Percentiles rank a stretch among this genome's conserved stretches.
Evolutionary conservation across 1,140 invertebrate genomes (phyloP).

Genomic region (Monochamus saltuarius): DNA sequence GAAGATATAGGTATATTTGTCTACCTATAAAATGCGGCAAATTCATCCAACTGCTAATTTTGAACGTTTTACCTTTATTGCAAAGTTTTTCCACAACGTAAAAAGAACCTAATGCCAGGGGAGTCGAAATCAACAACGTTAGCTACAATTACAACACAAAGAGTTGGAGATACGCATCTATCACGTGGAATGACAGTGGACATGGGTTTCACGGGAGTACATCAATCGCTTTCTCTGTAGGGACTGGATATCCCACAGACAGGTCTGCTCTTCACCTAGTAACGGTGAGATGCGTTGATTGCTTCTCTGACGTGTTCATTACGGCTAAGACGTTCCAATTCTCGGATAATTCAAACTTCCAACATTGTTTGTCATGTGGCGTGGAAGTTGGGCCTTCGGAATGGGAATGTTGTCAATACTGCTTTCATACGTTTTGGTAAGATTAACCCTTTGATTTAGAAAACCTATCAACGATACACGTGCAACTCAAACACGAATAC

Average conservation of each 20-base stretch:
- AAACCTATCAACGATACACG: too few species aligned
- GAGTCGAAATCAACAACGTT: slow-evolving; percentile 12
- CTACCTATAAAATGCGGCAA: too few species aligned
- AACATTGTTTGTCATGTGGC: slow-evolving; percentile 23
- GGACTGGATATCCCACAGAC: slow-evolving; percentile 6
- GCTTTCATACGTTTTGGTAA: slow-evolving; percentile 9
- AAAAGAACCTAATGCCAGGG: too few species aligned
- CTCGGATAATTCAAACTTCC: slow-evolving; percentile 25
- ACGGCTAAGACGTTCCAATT: slow-evolving; percentile 29
- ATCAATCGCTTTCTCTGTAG: slow-evolving; percentile 15
- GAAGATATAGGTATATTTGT: too few species aligned
- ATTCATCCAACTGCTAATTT: too few species aligned
- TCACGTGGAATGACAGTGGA: slow-evolving; percentile 24
- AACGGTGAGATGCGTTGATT: slow-evolving; percentile 30
- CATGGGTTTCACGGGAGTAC: slow-evolving; percentile 15
- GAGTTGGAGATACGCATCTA: slow-evolving; percentile 21
- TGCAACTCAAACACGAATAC: too few species aligned
- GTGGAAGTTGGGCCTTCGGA: slow-evolving; percentile 3
- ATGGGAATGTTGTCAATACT: neutral
- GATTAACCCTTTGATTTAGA: slow-evolving; percentile 13
- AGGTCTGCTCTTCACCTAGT: slow-evolving; percentile 15
- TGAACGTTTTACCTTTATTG: too few species aligned
- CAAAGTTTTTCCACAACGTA: too few species aligned
- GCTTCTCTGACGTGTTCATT: slow-evolving; percentile 31
- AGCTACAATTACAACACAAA: slow-evolving; percentile 14